Evolutionary conservation across 2,797 vertebrate genomes (phyloP).

Genomic region (Garrulus glandarius): DNA sequence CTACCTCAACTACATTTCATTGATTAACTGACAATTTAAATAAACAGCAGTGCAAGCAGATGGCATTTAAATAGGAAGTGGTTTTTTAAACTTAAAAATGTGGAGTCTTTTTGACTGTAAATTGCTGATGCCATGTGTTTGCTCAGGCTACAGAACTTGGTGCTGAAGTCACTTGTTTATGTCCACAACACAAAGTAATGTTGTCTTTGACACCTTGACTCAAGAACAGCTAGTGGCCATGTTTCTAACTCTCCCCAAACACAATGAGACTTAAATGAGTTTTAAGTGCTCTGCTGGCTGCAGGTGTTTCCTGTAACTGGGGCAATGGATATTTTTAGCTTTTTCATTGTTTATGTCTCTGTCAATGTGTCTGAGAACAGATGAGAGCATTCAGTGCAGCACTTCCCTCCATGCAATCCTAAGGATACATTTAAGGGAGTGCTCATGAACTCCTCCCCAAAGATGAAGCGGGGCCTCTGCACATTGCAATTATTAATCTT

Average conservation of each 20-base stretch:
- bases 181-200: neutral
- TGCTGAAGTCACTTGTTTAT: neutral
- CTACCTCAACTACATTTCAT: neutral
- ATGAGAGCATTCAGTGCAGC: neutral
- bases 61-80: neutral
- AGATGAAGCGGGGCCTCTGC: constrained; percentile 63
- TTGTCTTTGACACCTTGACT: neutral
- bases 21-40: neutral
- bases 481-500: constrained; percentile 81
- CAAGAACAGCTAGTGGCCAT: neutral
- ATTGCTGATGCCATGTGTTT: neutral
- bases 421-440: constrained; percentile 59
- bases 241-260: neutral
- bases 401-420: constrained; percentile 37
- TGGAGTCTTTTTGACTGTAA: neutral
- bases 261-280: neutral
- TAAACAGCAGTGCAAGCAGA: neutral
- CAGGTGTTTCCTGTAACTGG: constrained; percentile 23
- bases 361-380: constrained; percentile 11
- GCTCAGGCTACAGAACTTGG: neutral
- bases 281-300: constrained; percentile 27
- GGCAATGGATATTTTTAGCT: constrained; percentile 29
- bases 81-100: neutral
- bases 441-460: constrained; percentile 37
- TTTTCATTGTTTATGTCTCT: neutral